Base-by-base conservation (phyloP, 2,797 vertebrate genomes). In the Cirrhinus mrigala region DNA sequence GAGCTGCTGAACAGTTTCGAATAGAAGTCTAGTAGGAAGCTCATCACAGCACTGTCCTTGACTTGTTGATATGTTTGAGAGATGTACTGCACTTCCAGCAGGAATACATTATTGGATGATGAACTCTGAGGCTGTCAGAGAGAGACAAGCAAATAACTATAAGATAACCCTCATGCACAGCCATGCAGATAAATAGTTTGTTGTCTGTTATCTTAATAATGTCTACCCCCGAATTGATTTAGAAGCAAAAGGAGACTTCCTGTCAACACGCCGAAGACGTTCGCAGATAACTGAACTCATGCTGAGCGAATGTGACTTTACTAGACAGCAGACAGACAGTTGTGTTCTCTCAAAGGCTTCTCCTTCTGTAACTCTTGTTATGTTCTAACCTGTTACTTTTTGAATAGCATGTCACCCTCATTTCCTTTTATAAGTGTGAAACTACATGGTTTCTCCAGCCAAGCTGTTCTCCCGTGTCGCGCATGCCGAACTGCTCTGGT, bases 161-260 rank as follows among this genome's bases (percentile, higher is more conserved):
- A 48, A 64, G 79, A 80, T 80, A 80, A 80, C 79, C 46, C 79
- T 68, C 62, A 66, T 52, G 46, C 62, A 80, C 27, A 52, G 44
- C 48, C 79, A 54, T 70, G 73, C 58, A 66, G 82, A 83, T 76
- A 66, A 54, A 83, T 76, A 62, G 70, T 50, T 83, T 82, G 68
- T 82, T 58, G 37, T 82, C 80, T 71, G 79, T 71, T 70, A 82
- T 83, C 54, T 62, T 75, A 75, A 83, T 75, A 75, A 15, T 33
- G 37, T 75, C 70, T 66, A 54, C 62, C 24, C 24, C 58, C 0
- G 44, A 83, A 83, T 50, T 74, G 81, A 83, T 83, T 75, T 64
- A 74, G 27, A 75, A 75, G 58, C 27, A 46, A 81, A 69, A 54
- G 79, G 48, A 56, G 60, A 20, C 60, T 60, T 82, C 68, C 58